Evolutionary conservation across 2,113 vertebrate species (phyloP).

Genomic region (Oryzias celebensis): DNA sequence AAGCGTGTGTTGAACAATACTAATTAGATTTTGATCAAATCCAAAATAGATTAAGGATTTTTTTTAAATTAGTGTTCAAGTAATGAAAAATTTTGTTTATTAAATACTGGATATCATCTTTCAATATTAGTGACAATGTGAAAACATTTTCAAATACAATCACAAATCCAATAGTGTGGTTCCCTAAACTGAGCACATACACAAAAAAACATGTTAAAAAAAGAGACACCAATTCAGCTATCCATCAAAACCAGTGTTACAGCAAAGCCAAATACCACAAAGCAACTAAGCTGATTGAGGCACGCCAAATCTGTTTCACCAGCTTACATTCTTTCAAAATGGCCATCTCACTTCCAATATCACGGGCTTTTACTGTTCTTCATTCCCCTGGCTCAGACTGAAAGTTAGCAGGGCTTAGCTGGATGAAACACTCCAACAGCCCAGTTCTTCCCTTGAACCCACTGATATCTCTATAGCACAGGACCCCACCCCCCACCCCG

Average conservation of each 20-base stretch:
- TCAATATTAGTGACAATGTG: too few relatives aligned
- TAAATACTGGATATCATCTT: too few relatives aligned
- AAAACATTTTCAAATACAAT: too few relatives aligned
- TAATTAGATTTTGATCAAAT: too few relatives aligned
- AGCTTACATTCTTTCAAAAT: conserved; percentile 85
- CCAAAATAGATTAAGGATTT: too few relatives aligned
- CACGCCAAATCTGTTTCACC: conserved; percentile 82
- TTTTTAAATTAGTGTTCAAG: too few relatives aligned
- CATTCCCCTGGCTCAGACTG: conserved; percentile 78
- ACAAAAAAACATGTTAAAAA: conserved; percentile 55
- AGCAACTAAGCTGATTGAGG: conserved; percentile 85
- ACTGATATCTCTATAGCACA: conserved; percentile 81
- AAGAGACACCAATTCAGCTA: conserved; percentile 73
- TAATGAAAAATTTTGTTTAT: too few relatives aligned
- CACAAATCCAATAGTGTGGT: too few relatives aligned
- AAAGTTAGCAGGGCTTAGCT: conserved; percentile 79
- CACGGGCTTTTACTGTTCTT: conserved; percentile 80
- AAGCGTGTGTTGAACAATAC: too few relatives aligned
- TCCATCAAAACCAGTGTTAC: conserved; percentile 72
- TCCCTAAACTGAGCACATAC: background rate
- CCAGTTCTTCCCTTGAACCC: conserved; percentile 70
- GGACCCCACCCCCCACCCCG: conserved; percentile 30
- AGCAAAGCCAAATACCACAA: conserved; percentile 82
- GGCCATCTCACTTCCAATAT: conserved; percentile 85
- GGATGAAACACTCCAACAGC: conserved; percentile 79